Percentiles rank a stretch among this genome's conserved stretches.
Evolutionary conservation across 2,113 vertebrate species (phyloP).

Genomic region (Catagonus wagneri): DNA sequence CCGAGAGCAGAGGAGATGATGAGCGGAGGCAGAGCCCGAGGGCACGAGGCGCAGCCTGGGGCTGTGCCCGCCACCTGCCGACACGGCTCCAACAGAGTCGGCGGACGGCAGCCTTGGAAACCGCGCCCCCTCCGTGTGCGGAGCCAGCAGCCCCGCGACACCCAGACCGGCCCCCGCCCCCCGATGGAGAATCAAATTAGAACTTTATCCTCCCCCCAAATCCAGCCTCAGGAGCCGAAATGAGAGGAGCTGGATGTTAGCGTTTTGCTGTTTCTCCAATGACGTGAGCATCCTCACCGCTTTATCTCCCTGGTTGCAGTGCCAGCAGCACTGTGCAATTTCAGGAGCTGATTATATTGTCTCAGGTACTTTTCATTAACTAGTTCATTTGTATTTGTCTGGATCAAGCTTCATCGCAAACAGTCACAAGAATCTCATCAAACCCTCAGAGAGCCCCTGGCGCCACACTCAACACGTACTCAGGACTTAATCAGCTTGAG

Average conservation of each 20-base stretch:
- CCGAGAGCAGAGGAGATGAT: too few species aligned
- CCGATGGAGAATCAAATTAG: background rate
- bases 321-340: rapidly evolving
- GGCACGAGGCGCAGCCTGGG: rapidly evolving
- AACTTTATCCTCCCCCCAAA: too few species aligned
- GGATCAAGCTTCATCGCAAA: background rate
- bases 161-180: conserved; percentile 65
- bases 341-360: background rate
- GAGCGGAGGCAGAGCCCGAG: background rate
- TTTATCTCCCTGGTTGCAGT: background rate
- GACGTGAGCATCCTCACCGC: background rate
- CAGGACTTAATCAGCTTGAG: background rate
- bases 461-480: background rate
- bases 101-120: conserved; percentile 65
- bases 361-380: background rate
- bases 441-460: background rate
- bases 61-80: conserved; percentile 62
- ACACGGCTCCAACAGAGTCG: conserved; percentile 70
- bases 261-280: background rate
- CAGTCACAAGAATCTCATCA: background rate
- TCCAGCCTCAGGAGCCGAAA: background rate
- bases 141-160: conserved; percentile 62
- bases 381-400: background rate
- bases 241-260: background rate
- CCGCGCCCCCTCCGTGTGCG: conserved; percentile 30